Evolutionary conservation across 1,140 invertebrate genomes (phyloP), one percentile per base, ranked within the genome.

Genomic region (Littorina saxatilis): DNA sequence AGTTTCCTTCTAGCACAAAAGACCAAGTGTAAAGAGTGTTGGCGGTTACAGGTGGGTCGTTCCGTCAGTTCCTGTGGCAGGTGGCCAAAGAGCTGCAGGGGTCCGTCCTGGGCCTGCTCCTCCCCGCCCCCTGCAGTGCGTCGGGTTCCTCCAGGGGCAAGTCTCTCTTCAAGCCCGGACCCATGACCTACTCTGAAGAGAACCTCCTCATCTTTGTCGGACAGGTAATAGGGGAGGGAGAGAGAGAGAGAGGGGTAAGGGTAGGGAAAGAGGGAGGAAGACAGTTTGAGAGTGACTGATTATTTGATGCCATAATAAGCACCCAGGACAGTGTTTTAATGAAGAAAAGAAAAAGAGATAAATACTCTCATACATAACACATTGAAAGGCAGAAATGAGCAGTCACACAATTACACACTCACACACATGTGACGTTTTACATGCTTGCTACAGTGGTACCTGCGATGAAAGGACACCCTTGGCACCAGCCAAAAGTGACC

Each of bases 61-160:
- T 93, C 86, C 85, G 92, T 29, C 92, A 93, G 79, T 93, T 92
- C 81, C 84, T 93, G 77, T 90, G 91, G 82, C 89, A 92, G 82
- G 86, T 92, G 63, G 90, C 91, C 0, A 85, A 83, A 52, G 92
- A 93, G 70, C 76, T 93, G 0, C 88, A 91, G 72, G 83, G 87
- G 66, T 79, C 90, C 0, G 11, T 82, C 2, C 66, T 92, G 11
- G 82, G 84, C 39, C 77, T 92, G 32, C 83, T 92, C 73, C 81
- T 92, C 27, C 89, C 88, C 1, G 91, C 90, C 82, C 90, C 88
- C 27, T 88, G 90, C 73, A 81, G 86, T 3, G 85, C 80, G 37
- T 79, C 74, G 17, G 85, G 87, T 15, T 63, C 80, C 40, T 88
- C 88, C 82, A 91, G 88, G 76, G 91, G 92, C 13, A 89, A 86